phyloP scores from a whole-genome alignment of 2,888 invertebrate genomes.

The Nephrotoma appendiculata region DNA sequence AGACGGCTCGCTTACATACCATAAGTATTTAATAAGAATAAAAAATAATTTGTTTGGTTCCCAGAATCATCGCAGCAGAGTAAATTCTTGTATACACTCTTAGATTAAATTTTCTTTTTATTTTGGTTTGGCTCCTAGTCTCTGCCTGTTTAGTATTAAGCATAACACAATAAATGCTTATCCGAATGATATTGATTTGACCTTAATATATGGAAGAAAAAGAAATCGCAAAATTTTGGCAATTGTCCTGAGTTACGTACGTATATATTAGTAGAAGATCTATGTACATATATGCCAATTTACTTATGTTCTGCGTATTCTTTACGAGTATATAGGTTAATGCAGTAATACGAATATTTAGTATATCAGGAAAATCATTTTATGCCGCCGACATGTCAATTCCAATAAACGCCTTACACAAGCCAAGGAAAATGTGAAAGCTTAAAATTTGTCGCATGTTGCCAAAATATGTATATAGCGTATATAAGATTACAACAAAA shows the following conservation, averaged over 20 bases:
- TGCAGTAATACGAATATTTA: not conserved
- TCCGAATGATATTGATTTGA: not conserved
- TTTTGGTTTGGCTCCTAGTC: not conserved
- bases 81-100: not conserved
- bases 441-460: not conserved
- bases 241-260: not conserved
- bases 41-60: not conserved
- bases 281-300: not conserved
- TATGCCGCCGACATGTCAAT: not conserved
- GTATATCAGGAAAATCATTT: not conserved
- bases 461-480: not conserved
- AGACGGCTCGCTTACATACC: not conserved
- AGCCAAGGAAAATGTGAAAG: not conserved
- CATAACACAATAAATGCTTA: not conserved
- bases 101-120: not conserved
- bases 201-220: not conserved
- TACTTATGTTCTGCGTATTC: too few species aligned
- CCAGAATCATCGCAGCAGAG: not conserved
- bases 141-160: not conserved
- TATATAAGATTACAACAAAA: not conserved
- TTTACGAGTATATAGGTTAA: not conserved
- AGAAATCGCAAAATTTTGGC: not conserved
- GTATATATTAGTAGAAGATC: not conserved
- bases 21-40: not conserved
- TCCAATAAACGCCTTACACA: not conserved